Conservation (phyloP, 2,888 invertebrate genomes). For the Halocaridina rubra region DNA sequence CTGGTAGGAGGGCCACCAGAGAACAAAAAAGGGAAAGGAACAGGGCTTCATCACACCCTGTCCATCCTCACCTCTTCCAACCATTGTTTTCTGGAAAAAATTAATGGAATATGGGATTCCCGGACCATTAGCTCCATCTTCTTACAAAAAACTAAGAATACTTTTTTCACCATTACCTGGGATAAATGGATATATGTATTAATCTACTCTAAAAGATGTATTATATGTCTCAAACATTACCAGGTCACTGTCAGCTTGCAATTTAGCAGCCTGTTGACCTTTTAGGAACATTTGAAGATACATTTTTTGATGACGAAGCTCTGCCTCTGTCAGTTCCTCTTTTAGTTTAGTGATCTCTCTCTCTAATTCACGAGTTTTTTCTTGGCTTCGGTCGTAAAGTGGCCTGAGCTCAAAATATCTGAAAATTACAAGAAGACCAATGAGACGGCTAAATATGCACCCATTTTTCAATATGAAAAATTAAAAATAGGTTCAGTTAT, state of each 20-base stretch:
- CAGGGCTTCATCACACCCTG: too few species aligned
- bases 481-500: too few species aligned
- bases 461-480: too few species aligned
- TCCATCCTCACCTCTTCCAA: too few species aligned
- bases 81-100: too few species aligned
- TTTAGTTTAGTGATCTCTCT: constrained; percentile 79
- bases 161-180: not conserved
- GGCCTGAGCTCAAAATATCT: constrained; percentile 79
- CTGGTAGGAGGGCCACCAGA: too few species aligned
- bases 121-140: too few species aligned
- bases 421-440: too few species aligned
- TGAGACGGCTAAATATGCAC: too few species aligned
- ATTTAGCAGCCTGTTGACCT: constrained; percentile 82
- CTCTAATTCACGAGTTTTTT: constrained; percentile 76
- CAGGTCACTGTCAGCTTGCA: constrained; percentile 76
- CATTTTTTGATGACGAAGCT: constrained; percentile 77
- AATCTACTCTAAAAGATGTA: not conserved
- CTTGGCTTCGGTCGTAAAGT: constrained; percentile 73
- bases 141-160: not conserved
- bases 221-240: not conserved
- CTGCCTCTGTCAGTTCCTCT: constrained; percentile 80
- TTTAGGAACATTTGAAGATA: constrained; percentile 87
- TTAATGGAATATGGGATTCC: too few species aligned
- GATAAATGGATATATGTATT: not conserved
- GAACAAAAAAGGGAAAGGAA: too few species aligned